Conservation (phyloP, 2,888 invertebrate species). For the Unio delphinus region DNA sequence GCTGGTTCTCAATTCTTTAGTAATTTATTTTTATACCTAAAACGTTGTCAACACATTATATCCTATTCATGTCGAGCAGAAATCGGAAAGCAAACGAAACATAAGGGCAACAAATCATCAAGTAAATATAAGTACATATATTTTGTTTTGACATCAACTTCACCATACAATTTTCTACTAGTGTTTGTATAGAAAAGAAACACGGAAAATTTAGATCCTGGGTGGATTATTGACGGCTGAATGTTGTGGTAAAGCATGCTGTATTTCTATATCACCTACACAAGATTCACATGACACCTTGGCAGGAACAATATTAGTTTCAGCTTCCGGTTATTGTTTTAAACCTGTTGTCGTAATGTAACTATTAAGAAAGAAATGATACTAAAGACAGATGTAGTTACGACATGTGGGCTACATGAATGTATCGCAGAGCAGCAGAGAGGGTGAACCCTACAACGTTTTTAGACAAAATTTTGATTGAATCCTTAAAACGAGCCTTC, state of each 20-base stretch:
- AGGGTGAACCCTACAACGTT: no score
- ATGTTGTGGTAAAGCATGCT: constrained; percentile 12
- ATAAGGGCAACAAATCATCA: constrained; percentile 9
- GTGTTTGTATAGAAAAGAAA: constrained; percentile 4
- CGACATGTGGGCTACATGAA: constrained; percentile 19
- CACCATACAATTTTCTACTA: constrained; percentile 7
- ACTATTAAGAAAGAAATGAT: constrained; percentile 16
- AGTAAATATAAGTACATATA: constrained; percentile 12
- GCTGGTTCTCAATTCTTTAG: no score
- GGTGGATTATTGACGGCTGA: constrained; percentile 22
- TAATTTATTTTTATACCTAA: no score
- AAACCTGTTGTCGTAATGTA: constrained; percentile 26
- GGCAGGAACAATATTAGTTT: constrained; percentile 15
- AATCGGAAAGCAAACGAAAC: constrained; percentile 5
- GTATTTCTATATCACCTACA: constrained; percentile 22
- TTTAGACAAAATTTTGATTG: no score
- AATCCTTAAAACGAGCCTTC: no score
- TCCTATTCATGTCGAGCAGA: background rate
- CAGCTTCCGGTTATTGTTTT: constrained; percentile 23
- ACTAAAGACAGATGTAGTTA: constrained; percentile 27
- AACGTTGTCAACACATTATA: no score
- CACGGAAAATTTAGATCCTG: constrained; percentile 16
- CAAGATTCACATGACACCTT: constrained; percentile 13
- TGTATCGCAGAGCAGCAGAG: no score
- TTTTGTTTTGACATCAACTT: constrained; percentile 12